These are phyloP conservation scores for Vidua macroura DNA, from an alignment of 2,113 vertebrate species.

Conservation along the genomic window DNA sequence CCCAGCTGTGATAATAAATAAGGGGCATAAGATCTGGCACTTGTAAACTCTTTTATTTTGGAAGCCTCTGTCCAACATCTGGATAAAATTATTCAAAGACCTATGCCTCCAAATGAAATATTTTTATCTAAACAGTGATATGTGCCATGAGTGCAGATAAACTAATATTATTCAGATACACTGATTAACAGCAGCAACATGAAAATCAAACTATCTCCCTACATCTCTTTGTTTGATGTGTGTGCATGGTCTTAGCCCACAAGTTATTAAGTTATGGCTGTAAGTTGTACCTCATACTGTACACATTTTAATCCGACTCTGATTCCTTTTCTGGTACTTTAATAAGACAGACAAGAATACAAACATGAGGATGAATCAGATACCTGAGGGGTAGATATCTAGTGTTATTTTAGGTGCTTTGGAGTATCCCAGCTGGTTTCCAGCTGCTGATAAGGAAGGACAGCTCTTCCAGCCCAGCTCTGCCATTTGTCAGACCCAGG, in stretches of 20 bases:
- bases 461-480: background rate
- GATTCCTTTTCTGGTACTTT: background rate
- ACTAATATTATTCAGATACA: background rate
- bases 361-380: background rate
- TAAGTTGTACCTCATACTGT: background rate
- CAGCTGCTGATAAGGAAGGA: background rate
- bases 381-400: background rate
- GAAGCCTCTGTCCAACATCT: slow-evolving; percentile 1
- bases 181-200: background rate
- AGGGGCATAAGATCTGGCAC: background rate
- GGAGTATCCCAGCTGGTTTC: background rate
- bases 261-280: background rate
- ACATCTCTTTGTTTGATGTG: background rate
- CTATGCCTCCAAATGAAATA: background rate
- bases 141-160: background rate
- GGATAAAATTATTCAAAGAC: background rate
- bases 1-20: slow-evolving; percentile 49
- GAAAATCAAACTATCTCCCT: background rate
- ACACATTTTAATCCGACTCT: background rate
- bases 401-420: background rate
- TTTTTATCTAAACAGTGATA: background rate
- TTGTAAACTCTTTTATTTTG: background rate
- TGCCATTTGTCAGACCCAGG: background rate
- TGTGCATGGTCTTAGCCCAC: background rate
- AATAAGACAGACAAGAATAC: background rate